Base-by-base conservation (phyloP, 2,113 vertebrate genomes). In the Crotalus helleri region DNA sequence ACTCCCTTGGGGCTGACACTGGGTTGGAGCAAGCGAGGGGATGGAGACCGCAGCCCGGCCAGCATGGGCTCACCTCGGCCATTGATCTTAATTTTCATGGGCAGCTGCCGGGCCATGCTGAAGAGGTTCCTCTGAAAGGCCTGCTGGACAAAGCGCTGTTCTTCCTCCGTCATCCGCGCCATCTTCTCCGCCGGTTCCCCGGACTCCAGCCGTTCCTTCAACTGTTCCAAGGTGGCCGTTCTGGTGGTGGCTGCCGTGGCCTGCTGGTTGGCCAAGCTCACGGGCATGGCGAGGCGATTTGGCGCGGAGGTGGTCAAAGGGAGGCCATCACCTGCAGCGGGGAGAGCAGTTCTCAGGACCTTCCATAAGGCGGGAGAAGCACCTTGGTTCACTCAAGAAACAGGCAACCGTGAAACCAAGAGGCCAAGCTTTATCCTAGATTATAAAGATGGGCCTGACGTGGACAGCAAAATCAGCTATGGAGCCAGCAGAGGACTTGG, bases 61-160 rank as follows among this genome's bases (percentile, higher is more conserved):
- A 49, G 4, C 2, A n/a, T 1, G 29, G 2, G 6, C 98, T 97
- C 93, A 99, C 99, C 98, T 33, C 98, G 98, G 88, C 98, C 98
- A 0, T 98, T 98, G 96, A 98, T 97, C 87, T 98, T 98, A 93
- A 99, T 97, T 96, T 98, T 99, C 98, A 99, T 97, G 87, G 99
- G 99, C 93, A 99, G 98, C 97, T 99, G 99, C 46, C 99, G 98
- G 0, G 99, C 98, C 98, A 99, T 96, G 96, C 97, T 98, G 94
- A 99, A 95, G 1, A 99, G 97, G 98, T 98, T 99, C 91, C 99
- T 99, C 95, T 99, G 99, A 81, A 99, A 97, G 7, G 99, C 98
- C 96, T 99, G 99, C 96, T 99, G 99, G 93, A 99, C 98, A 4
- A 99, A 97, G 74, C 99, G 98, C 96, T 99, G 99, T 95, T 99